These are phyloP conservation scores for Lacanobia oleracea DNA, from an alignment of 2,888 invertebrate genomes.

Conservation along the genomic window DNA sequence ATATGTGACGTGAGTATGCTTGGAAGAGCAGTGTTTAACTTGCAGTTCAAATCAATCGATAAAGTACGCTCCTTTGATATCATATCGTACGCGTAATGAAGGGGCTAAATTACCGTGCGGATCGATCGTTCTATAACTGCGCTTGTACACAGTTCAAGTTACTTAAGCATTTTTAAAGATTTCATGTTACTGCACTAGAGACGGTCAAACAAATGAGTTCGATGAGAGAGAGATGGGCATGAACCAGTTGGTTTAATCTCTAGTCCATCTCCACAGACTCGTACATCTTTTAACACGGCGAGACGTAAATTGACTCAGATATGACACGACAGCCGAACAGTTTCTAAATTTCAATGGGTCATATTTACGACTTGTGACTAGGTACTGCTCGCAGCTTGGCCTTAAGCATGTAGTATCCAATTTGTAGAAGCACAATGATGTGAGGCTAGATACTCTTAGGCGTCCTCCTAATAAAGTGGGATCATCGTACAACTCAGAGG, in stretches of 20 bases:
- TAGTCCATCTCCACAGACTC: no score
- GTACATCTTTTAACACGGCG: neutral
- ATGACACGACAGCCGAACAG: neutral
- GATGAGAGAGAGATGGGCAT: no score
- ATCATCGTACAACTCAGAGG: no score
- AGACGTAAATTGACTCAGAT: neutral
- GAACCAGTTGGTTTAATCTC: no score
- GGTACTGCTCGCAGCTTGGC: no score
- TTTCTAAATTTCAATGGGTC: neutral
- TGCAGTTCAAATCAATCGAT: constrained; percentile 16
- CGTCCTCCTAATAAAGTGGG: no score
- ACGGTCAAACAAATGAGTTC: no score
- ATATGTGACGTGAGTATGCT: neutral
- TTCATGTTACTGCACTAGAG: no score
- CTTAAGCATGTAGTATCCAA: no score
- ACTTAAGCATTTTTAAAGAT: no score
- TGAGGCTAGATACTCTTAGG: no score
- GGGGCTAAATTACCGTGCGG: neutral
- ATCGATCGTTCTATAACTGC: constrained; percentile 3
- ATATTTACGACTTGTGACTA: neutral
- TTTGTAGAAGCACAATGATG: no score
- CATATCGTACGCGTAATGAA: constrained; percentile 20
- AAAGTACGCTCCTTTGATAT: constrained; percentile 24
- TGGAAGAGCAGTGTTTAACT: constrained; percentile 7
- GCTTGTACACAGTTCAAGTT: neutral